Evolutionary conservation across 35 echinoderm and acorn worm species (phyloP), one percentile per base, ranked within the genome.

Genomic region (Ophioderma brevispina): DNA sequence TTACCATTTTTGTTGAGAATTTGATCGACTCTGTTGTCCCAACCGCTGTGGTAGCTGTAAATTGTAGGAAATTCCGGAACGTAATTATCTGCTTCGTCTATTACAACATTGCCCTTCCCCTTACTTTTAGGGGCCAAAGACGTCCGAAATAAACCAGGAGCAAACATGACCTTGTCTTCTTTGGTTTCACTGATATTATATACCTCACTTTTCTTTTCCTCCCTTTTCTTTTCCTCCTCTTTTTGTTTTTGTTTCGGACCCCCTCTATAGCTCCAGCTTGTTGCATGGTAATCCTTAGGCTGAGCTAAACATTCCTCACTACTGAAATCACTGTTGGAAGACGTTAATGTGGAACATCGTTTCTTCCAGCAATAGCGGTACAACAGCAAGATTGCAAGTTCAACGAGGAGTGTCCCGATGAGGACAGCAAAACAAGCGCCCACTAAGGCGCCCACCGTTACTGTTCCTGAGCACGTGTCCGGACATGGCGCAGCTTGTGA

Each of bases 161-260:
- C 46, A 85, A 64, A 85, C 83, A 85, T 59, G 32, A 85, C 37
- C 32, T 85, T 85, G 28, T 70, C 59, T 70, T 70, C 59, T 30
- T 70, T 25, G 5, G 59, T 30, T 25, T 70, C 59, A 30, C 59
- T 70, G 15, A 70, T 70, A 25, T 70, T 70, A 30, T 70, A 70
- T 15, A 70, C n/a, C n/a, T 8, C 59, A 30, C 17, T 70, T 70
- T 70, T 70, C 17, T 18, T 70, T 13, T 3, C 15, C 21, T 52
- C 46, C 21, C 81, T 33, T 84, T 84, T 17, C 39, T 42, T 52
- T 85, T 35, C 17, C 83, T 38, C 83, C 10, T 19, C 43, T 28
- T 85, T 64, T 59, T 85, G 50, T 28, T 85, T 85, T 59, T 21
- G 46, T 33, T 38, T 37, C 52, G 46, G 33, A 28, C 39, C 43